A percentile compares a stretch with the other conserved stretches of the same genome.
These are phyloP conservation scores for Stenurella melanura DNA, from an alignment of 2,888 invertebrate genomes.

Conservation along the genomic window DNA sequence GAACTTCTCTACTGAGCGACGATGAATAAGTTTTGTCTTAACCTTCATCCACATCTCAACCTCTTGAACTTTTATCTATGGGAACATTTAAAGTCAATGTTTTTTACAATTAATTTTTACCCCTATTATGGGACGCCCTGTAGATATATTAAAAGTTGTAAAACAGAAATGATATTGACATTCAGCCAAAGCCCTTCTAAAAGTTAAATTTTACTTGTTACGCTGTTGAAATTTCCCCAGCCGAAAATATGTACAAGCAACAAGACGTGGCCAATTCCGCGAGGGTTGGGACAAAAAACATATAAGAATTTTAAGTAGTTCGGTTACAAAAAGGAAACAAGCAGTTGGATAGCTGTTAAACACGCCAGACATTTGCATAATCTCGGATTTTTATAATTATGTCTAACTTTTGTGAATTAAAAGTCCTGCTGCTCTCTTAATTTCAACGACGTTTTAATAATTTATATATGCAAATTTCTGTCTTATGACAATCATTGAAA, in stretches of 20 bases:
- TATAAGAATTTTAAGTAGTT: slow-evolving; percentile 21
- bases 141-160: not conserved
- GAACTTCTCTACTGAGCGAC: too few species aligned
- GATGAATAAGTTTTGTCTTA: too few species aligned
- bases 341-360: slow-evolving; percentile 21
- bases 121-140: too few species aligned
- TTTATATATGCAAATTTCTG: slow-evolving; percentile 3
- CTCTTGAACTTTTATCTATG: too few species aligned
- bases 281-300: slow-evolving; percentile 5
- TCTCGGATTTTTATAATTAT: slow-evolving; percentile 19
- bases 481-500: not conserved
- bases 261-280: not conserved
- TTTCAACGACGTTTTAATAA: slow-evolving; percentile 12
- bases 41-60: too few species aligned
- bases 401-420: slow-evolving; percentile 15
- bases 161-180: slow-evolving; percentile 2
- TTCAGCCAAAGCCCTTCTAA: not conserved
- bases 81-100: too few species aligned
- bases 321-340: slow-evolving; percentile 18
- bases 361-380: slow-evolving; percentile 12
- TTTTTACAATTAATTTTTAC: too few species aligned
- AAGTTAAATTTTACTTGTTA: slow-evolving; percentile 16
- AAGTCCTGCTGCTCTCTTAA: slow-evolving; percentile 8
- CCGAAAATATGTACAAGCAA: not conserved
- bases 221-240: not conserved